Evolutionary conservation across 2,888 invertebrate genomes (phyloP), one percentile per base, ranked within the genome.

Genomic region (Eupithecia subumbrata): DNA sequence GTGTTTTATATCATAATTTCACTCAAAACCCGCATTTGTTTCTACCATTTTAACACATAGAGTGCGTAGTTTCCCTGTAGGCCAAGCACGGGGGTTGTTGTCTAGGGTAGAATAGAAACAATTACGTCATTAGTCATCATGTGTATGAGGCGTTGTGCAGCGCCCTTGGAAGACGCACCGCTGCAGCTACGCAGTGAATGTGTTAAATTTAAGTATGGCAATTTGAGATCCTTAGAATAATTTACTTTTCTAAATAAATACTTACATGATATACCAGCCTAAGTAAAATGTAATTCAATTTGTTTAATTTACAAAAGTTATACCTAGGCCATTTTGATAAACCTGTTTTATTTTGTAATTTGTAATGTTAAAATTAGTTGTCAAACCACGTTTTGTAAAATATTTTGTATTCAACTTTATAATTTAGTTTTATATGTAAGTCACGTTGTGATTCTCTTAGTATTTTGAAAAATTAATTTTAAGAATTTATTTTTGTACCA

Each of bases 401-500:
- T 78, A 82, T 82, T 80, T 83, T 75, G 37, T 73, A 72, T 78
- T 79, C 78, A 78, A 72, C 80, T 77, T 79, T 78, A 84, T 80
- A 25, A 60, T 82, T 84, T 84, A 85, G 84, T 37, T 82, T 85
- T 85, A 86, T 84, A 82, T 77, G 79, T 92, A 91, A 90, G 91
- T 91, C 92, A 91, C 92, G 81, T 81, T 94, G 93, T 94, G 94
- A 93, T 93, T 92, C 89, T 89, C 89, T 89, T 86, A 87, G 87
- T 88, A 89, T 89, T 87, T 85, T 83, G 85, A 83, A 34, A 85
- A 85, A 48, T 72, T 75, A 76, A 79, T 80, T 82, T 83, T 89
- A 90, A 88, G 90, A 83, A 84, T 89, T 91, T 92, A 92, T 92
- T 93, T 93, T 93, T 93, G 87, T 93, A 93, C 89, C 89, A 88